Conservation (phyloP, 2,888 invertebrate genomes). For the Erpobdella octoculata region DNA sequence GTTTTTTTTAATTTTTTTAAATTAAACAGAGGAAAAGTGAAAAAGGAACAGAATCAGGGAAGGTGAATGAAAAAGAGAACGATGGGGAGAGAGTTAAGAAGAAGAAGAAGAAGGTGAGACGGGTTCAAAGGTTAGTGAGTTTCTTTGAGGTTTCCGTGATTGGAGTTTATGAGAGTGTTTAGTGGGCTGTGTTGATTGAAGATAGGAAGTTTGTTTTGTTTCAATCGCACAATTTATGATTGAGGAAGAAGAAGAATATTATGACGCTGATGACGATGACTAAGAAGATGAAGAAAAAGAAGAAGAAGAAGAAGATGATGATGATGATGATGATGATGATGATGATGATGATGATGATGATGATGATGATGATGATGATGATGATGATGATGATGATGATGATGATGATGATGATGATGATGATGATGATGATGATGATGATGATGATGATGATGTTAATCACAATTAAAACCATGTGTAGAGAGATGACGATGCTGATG, state of each 20-base stretch:
- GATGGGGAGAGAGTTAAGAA: no score
- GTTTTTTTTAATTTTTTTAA: no score
- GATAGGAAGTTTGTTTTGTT: no score
- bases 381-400: slow-evolving; percentile 10
- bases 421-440: slow-evolving; percentile 22
- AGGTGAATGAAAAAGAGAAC: no score
- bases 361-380: slow-evolving; percentile 15
- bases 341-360: slow-evolving; percentile 12
- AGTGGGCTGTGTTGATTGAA: background rate
- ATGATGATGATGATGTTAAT: slow-evolving; percentile 29
- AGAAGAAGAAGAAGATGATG: background rate
- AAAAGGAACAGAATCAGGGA: no score
- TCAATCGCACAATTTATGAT: no score
- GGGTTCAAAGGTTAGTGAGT: background rate
- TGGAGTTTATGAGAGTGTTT: slow-evolving; percentile 6
- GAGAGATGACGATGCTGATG: slow-evolving; percentile 29
- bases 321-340: background rate
- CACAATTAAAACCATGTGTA: slow-evolving; percentile 27
- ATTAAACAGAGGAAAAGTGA: no score
- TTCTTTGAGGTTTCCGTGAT: slow-evolving; percentile 7
- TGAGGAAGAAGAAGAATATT: no score
- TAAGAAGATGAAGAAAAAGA: background rate
- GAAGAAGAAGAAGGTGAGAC: background rate
- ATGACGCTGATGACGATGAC: background rate
- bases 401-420: background rate